These are phyloP conservation scores for Falco peregrinus DNA, from an alignment of 2,797 vertebrate genomes.

Conservation along the genomic window DNA sequence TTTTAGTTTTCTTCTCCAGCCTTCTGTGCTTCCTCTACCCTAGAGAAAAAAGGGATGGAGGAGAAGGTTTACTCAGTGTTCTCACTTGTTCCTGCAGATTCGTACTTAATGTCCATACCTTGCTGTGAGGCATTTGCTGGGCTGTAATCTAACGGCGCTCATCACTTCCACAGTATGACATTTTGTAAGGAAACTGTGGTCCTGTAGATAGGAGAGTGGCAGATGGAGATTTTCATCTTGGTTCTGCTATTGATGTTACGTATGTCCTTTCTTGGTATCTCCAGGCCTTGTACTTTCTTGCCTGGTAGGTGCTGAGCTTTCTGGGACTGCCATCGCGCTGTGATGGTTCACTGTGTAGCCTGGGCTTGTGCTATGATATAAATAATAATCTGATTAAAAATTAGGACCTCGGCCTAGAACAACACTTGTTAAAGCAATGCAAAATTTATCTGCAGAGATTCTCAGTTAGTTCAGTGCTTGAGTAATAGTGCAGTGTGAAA, in stretches of 20 bases:
- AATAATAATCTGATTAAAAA: neutral
- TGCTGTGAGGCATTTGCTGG: neutral
- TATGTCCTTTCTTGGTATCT: fast-evolving
- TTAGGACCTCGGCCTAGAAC: neutral
- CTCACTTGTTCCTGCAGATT: neutral
- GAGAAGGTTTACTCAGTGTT: neutral
- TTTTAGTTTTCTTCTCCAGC: neutral
- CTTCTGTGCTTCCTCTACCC: neutral
- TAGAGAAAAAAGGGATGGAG: neutral
- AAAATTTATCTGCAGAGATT: neutral
- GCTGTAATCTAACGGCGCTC: neutral
- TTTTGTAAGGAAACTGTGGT: neutral
- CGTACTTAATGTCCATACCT: neutral
- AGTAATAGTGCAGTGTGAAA: neutral
- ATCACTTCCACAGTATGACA: neutral
- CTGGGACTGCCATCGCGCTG: neutral
- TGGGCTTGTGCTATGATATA: neutral
- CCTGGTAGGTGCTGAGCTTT: neutral
- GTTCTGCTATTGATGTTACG: neutral
- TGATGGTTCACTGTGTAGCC: neutral
- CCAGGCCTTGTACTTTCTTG: neutral
- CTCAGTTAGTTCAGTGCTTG: neutral
- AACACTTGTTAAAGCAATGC: neutral
- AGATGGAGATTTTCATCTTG: neutral
- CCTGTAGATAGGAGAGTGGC: neutral